Evolutionary conservation across 2,113 vertebrate genomes (phyloP), one percentile per base, ranked within the genome.

Genomic region (Pungitius pungitius): DNA sequence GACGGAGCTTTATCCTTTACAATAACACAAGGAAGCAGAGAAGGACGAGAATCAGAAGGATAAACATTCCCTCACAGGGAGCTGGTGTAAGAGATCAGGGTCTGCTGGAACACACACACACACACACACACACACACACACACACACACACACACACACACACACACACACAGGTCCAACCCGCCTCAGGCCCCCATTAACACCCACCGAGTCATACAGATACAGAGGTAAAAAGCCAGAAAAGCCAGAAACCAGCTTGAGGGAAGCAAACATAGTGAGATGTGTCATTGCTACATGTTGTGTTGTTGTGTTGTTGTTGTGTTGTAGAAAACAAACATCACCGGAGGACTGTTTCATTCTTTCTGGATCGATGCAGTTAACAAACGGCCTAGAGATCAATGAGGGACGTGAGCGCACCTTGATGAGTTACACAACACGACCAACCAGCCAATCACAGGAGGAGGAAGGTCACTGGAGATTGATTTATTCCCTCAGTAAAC

Each of bases 11-110:
- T n/a, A n/a, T n/a, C n/a, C n/a, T n/a, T n/a, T n/a, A n/a, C n/a
- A n/a, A n/a, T n/a, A n/a, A n/a, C n/a, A n/a, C n/a, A n/a, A 78
- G 58, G 75, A 80, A 68, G 69, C 2, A 0, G 6, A n/a, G 69
- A 1, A 80, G 56, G 80, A 78, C 83, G 57, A 75, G 59, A 69
- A 64, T 75, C 56, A 60, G 43, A 72, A 70, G 94, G 87, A 82
- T 95, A 84, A 81, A 82, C 65, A 68, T 39, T 80, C 14, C 5
- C 61, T 77, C 66, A 58, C 58, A 72, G 62, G 81, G 79, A 73
- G 83, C 56, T 14, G 61, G 83, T 73, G 83, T 62, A 68, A 7
- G 52, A 83, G 3, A 77, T 69, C 65, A 51, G 57, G 67, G 39
- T 79, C 69, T 2, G 42, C 35, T 68, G 24, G 58, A 67, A 67